phyloP scores from a whole-genome alignment of 2,888 invertebrate species.

The Drosophila rubida region DNA sequence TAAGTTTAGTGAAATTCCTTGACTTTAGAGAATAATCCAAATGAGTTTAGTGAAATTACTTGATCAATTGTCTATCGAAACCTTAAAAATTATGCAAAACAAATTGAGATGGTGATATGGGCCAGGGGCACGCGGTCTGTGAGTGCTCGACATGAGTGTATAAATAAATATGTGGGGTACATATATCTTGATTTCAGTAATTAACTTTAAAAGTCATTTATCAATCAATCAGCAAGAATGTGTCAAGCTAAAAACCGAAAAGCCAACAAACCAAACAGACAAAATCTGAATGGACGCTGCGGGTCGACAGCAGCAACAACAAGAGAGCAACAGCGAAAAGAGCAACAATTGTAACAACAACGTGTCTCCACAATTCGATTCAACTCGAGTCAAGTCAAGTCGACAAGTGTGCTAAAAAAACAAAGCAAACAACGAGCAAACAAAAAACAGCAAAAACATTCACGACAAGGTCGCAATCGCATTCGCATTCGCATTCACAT shows the following conservation, averaged over 20 bases:
- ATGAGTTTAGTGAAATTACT: no score
- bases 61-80: no score
- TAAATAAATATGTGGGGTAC: slow-evolving; percentile 3
- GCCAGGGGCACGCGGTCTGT: background rate
- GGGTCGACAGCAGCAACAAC: slow-evolving; percentile 21
- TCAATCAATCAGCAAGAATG: slow-evolving; percentile 74
- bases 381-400: slow-evolving; percentile 27
- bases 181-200: slow-evolving; percentile 62
- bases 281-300: slow-evolving; percentile 34
- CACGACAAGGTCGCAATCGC: slow-evolving; percentile 60
- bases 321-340: slow-evolving; percentile 1
- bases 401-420: slow-evolving; percentile 68
- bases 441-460: slow-evolving; percentile 28
- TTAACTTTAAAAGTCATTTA: slow-evolving; percentile 73
- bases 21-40: no score
- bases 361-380: slow-evolving; percentile 25
- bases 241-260: slow-evolving; percentile 51
- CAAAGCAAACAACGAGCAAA: slow-evolving; percentile 32
- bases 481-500: slow-evolving; percentile 5
- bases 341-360: slow-evolving; percentile 10
- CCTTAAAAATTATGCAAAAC: no score
- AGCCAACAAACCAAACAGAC: slow-evolving; percentile 33
- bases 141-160: slow-evolving; percentile 6
- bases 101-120: no score
- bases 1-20: no score